phyloP scores from a whole-genome alignment of 2,113 vertebrate species.

The Eonycteris spelaea region DNA sequence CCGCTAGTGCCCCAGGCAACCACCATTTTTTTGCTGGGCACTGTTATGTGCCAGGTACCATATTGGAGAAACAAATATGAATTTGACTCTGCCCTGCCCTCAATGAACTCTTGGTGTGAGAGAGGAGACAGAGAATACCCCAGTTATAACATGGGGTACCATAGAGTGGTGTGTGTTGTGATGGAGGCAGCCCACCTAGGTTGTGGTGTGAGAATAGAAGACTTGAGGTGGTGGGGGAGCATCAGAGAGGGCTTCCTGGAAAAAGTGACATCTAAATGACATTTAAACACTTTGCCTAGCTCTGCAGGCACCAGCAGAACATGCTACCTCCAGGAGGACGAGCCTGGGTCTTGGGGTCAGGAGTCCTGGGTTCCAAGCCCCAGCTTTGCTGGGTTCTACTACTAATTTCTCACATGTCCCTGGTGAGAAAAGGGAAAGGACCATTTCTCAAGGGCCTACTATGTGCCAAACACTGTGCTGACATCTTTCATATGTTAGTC shows the following conservation, averaged over 20 bases:
- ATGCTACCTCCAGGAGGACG: not conserved
- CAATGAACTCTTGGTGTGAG: not conserved
- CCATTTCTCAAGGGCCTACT: not conserved
- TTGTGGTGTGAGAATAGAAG: not conserved
- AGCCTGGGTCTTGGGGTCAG: not conserved
- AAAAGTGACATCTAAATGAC: not conserved
- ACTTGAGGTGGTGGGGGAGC: not conserved
- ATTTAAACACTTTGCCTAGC: not conserved
- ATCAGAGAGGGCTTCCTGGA: not conserved
- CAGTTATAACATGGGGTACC: not conserved
- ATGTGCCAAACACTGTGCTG: not conserved
- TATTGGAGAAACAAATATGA: not conserved
- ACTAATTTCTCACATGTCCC: not conserved
- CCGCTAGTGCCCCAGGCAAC: not conserved
- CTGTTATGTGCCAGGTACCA: not conserved
- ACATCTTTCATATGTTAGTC: not conserved
- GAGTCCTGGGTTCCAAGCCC: not conserved
- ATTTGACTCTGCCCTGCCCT: not conserved
- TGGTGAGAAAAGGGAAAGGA: not conserved
- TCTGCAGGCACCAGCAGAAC: not conserved
- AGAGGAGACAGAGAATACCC: not conserved
- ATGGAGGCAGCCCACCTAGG: not conserved
- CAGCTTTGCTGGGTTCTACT: not conserved
- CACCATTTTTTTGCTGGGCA: not conserved
- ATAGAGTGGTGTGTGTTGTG: not conserved